phyloP scores from a whole-genome alignment of 1,140 invertebrate species.

The Hylaeus anthracinus region DNA sequence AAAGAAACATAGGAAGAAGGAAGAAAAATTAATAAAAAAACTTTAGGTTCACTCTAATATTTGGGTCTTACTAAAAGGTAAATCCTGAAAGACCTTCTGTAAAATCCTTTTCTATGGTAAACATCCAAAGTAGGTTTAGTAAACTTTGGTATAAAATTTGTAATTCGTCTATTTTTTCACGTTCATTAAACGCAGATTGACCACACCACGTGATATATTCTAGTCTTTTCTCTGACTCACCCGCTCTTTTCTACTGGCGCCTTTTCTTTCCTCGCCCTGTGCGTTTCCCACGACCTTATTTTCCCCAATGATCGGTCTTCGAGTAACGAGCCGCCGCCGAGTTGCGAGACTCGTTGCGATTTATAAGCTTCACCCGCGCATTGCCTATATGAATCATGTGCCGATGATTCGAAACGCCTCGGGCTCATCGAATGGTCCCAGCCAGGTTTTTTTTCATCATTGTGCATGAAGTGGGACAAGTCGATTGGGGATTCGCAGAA shows the following conservation, averaged over 20 bases:
- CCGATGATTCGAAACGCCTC: slow-evolving; percentile 14
- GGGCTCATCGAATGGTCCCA: background rate
- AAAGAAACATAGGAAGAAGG: no score
- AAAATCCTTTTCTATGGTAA: no score
- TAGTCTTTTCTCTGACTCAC: no score
- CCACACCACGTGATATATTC: no score
- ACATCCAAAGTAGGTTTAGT: no score
- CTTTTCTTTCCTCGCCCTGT: background rate
- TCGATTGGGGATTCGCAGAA: background rate
- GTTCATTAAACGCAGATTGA: background rate
- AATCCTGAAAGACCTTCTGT: no score
- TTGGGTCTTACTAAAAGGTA: no score
- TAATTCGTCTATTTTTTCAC: no score
- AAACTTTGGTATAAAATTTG: no score
- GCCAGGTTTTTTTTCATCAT: background rate
- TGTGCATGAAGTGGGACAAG: background rate
- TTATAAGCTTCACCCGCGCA: slow-evolving; percentile 7
- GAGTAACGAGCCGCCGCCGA: slow-evolving; percentile 18
- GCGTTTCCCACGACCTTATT: slow-evolving; percentile 23
- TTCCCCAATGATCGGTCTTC: slow-evolving; percentile 1
- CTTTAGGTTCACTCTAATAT: no score
- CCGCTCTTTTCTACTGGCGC: no score
- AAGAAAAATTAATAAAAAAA: no score
- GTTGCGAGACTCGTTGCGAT: slow-evolving; percentile 19
- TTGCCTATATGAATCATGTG: slow-evolving; percentile 12